phyloP scores from a whole-genome alignment of 2,797 vertebrate species.

The Oreonectes daqikongensis region DNA sequence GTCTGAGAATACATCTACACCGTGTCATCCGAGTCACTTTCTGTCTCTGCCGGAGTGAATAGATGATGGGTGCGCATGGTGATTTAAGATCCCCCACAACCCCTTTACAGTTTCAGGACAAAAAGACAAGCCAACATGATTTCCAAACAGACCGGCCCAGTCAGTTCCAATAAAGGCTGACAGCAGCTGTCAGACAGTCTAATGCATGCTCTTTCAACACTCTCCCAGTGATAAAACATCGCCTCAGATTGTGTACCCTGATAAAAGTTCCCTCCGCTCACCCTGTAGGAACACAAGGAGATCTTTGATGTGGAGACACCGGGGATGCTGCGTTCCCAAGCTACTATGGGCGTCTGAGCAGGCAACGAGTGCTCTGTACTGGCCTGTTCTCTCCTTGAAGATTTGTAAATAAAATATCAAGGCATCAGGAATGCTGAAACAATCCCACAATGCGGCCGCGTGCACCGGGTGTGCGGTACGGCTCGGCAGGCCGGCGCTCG shows the following conservation, averaged over 20 bases:
- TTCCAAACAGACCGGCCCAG: conserved; percentile 56
- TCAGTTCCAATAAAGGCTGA: conserved; percentile 63
- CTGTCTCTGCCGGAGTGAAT: conserved; percentile 40
- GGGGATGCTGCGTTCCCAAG: conserved; percentile 59
- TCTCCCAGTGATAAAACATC: conserved; percentile 63
- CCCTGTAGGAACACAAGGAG: conserved; percentile 67
- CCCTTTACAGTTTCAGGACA: conserved; percentile 48
- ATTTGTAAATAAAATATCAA: conserved; percentile 78
- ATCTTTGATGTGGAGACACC: conserved; percentile 70
- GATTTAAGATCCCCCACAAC: conserved; percentile 44
- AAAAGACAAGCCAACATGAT: conserved; percentile 58
- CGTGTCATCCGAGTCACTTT: conserved; percentile 13
- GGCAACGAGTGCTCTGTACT: conserved; percentile 60
- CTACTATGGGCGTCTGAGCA: conserved; percentile 66
- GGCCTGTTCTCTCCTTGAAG: conserved; percentile 60
- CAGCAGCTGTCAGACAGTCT: conserved; percentile 61
- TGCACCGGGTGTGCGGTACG: conserved; percentile 48
- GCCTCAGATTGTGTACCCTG: conserved; percentile 67
- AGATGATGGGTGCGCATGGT: conserved; percentile 35
- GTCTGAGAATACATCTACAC: neutral
- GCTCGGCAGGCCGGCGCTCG: conserved; percentile 36
- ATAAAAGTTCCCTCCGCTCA: conserved; percentile 72
- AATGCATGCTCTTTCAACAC: conserved; percentile 71
- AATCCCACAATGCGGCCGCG: conserved; percentile 54
- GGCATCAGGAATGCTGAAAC: conserved; percentile 67